Evolutionary conservation across 2,888 invertebrate genomes (phyloP).

Genomic region (Frankliniella fusca): DNA sequence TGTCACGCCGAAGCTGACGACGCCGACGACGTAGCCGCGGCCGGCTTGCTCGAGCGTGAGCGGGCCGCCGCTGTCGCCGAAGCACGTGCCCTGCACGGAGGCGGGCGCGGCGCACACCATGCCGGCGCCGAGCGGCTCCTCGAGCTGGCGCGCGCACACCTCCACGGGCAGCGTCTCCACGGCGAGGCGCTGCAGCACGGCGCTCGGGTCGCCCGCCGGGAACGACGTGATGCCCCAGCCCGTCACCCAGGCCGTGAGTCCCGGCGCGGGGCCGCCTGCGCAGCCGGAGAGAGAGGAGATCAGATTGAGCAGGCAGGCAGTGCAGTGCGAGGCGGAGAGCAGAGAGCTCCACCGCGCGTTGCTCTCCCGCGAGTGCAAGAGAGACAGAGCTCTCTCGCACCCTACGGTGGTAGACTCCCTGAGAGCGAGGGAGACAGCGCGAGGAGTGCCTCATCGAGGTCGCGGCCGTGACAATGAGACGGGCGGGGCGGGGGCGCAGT

Average conservation of each 20-base stretch:
- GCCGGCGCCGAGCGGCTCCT: conserved; percentile 44
- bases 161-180: conserved; percentile 45
- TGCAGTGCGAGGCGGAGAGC: too few relatives aligned
- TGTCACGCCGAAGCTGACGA: conserved; percentile 48
- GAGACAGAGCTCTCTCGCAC: too few relatives aligned
- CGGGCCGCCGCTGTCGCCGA: conserved; percentile 44
- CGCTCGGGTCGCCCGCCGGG: conserved; percentile 45
- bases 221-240: conserved; percentile 47
- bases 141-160: conserved; percentile 45
- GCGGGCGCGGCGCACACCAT: conserved; percentile 47
- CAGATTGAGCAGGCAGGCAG: too few relatives aligned
- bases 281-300: not conserved
- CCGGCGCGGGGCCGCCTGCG: conserved; percentile 43
- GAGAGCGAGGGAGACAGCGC: too few relatives aligned
- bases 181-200: conserved; percentile 44
- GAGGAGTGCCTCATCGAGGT: not conserved
- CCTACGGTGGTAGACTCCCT: too few relatives aligned
- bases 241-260: conserved; percentile 43
- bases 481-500: not conserved
- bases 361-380: too few relatives aligned
- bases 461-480: not conserved
- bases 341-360: too few relatives aligned
- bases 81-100: conserved; percentile 46
- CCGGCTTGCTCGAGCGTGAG: conserved; percentile 43
- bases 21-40: conserved; percentile 44